Evolutionary conservation across 2,888 invertebrate genomes (phyloP).

Genomic region (Cryptocephalus moraei): DNA sequence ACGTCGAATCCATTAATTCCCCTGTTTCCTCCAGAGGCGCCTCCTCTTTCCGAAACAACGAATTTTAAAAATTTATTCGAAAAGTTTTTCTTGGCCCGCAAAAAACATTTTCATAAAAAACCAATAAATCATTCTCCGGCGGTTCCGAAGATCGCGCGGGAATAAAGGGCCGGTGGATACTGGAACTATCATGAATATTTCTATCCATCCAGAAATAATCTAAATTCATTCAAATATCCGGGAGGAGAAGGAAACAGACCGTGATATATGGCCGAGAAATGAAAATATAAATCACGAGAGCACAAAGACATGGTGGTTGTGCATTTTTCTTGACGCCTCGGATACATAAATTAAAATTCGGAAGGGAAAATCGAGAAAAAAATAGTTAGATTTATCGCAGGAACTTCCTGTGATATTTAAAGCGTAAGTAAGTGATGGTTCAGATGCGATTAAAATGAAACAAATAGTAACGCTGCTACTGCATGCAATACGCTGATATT

Average conservation of each 20-base stretch:
- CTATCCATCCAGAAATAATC: conserved; percentile 29
- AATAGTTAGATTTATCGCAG: too few species aligned
- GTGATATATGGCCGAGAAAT: conserved; percentile 22
- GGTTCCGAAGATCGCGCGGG: conserved; percentile 2
- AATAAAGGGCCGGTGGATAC: not conserved
- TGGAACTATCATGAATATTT: conserved; percentile 10
- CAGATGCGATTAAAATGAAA: too few species aligned
- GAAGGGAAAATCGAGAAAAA: too few species aligned
- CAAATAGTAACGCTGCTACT: too few species aligned
- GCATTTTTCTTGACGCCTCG: conserved; percentile 9
- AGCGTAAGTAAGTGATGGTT: too few species aligned
- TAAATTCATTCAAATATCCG: conserved; percentile 30
- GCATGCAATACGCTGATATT: too few species aligned
- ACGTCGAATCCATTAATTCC: too few species aligned
- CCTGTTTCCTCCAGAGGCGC: too few species aligned
- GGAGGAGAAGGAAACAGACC: conserved; percentile 14
- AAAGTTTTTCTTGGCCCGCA: not conserved
- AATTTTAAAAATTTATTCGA: too few species aligned
- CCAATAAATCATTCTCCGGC: conserved; percentile 10
- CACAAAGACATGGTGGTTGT: conserved; percentile 7
- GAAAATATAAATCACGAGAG: conserved; percentile 16
- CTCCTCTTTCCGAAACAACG: too few species aligned
- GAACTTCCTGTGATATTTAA: too few species aligned
- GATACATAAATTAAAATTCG: conserved; percentile 10
- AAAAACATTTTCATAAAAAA: conserved; percentile 11